Evolutionary conservation across 2,888 invertebrate genomes (phyloP).

Genomic region (Eugnorisma glareosa): DNA sequence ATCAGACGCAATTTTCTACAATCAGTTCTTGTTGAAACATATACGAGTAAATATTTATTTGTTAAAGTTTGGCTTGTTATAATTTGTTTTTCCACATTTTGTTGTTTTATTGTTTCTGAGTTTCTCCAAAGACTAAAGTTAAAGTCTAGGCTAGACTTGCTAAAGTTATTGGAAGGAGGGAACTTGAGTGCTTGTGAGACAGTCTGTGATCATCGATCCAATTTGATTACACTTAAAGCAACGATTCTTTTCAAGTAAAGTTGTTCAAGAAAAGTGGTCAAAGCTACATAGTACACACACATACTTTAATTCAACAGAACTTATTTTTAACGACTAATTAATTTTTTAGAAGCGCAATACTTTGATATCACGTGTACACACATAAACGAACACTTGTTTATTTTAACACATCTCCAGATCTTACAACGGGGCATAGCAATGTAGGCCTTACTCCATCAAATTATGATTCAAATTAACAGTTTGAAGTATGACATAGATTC

Average conservation of each 20-base stretch:
- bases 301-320: conserved; percentile 11
- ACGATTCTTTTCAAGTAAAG: neutral
- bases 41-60: conserved; percentile 33
- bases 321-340: conserved; percentile 38
- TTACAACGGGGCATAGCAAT: conserved; percentile 3
- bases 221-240: neutral
- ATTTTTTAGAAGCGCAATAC: conserved; percentile 25
- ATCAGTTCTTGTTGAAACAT: conserved; percentile 26
- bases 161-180: conserved; percentile 19
- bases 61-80: conserved; percentile 33
- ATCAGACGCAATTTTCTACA: conserved; percentile 33
- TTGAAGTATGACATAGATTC: conserved; percentile 6
- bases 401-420: conserved; percentile 24
- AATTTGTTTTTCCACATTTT: conserved; percentile 11
- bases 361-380: conserved; percentile 45
- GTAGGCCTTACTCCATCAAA: neutral
- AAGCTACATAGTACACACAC: neutral
- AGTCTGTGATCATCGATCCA: neutral
- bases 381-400: conserved; percentile 48
- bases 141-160: neutral
- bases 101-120: neutral
- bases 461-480: conserved; percentile 32
- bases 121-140: neutral
- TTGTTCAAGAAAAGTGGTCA: too few species aligned
- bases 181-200: too few species aligned